Evolutionary conservation across 2,888 invertebrate genomes (phyloP), one percentile per base, ranked within the genome.

Genomic region (Clunio marinus): DNA sequence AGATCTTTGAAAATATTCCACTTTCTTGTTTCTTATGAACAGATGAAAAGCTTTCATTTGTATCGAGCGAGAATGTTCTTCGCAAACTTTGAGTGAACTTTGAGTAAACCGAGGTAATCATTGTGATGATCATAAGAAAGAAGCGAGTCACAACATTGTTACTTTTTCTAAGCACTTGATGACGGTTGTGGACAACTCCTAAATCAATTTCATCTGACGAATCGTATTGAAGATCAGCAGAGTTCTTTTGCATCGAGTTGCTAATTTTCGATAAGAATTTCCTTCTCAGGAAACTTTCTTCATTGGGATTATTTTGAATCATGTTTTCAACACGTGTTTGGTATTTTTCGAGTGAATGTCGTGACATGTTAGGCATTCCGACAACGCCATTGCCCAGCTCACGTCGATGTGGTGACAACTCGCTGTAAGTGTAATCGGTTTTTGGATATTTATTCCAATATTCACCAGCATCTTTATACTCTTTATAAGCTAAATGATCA

Each of bases 351-450:
- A 88, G 80, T 69, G 89, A 86, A 69, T 85, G 83, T 2, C 93
- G 86, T 1, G 92, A 92, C 93, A 94, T 93, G 79, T 94, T 93
- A 2, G 93, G 93, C 84, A 91, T 90, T 25, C 88, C 88, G 71
- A 91, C 83, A 69, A 91, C 84, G 1, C 91, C 91, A 0, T 89
- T 89, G 0, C 88, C 88, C 69, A 91, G 80, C 76, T 89, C 89
- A 72, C 88, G 87, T 63, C 91, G 86, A 80, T 89, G 89, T 72
- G 86, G 86, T 15, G 92, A 93, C 72, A 88, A 80, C 71, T 83
- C 85, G 1, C 92, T 91, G 78, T 94, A 94, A 7, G 93, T 93
- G 80, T 92, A 93, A 79, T 93, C 93, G 70, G 93, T 94, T 80
- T 93, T 93, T 3, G 92, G 93, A 76, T 88, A 90, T 78, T 87